Conservation (phyloP, 2,888 invertebrate genomes). For the Pristionchus japonicus region DNA sequence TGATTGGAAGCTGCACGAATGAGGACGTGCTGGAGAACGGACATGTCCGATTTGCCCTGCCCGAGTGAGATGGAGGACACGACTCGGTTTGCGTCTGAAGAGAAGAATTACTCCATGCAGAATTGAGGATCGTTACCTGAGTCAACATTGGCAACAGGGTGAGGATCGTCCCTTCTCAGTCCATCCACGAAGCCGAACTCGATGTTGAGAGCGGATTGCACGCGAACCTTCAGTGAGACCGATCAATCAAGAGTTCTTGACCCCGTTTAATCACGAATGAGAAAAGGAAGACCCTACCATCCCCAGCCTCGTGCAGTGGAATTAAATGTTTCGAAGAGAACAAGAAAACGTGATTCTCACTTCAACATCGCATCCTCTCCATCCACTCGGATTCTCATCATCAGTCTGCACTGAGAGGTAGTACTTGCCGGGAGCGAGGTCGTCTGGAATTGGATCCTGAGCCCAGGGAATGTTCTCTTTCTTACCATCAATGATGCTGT, state of each 20-base stretch:
- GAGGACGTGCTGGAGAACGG: neutral
- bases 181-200: conserved; percentile 57
- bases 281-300: no score
- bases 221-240: conserved; percentile 54
- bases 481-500: conserved; percentile 54
- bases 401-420: neutral
- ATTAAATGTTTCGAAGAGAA: no score
- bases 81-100: conserved; percentile 2
- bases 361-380: conserved; percentile 21
- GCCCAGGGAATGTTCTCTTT: neutral
- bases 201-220: conserved; percentile 61
- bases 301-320: no score
- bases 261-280: no score
- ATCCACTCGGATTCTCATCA: neutral
- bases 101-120: no score
- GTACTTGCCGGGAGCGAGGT: conserved; percentile 38
- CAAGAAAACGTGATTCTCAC: no score
- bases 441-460: neutral
- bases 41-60: neutral
- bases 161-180: conserved; percentile 54
- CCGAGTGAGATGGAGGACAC: neutral
- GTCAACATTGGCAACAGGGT: conserved; percentile 43
- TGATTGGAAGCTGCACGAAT: neutral
- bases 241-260: no score
- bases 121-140: neutral